Percentiles rank a stretch among this genome's conserved stretches.
Evolutionary conservation across 2,888 invertebrate species (phyloP).

Genomic region (Stenodera caucasica): DNA sequence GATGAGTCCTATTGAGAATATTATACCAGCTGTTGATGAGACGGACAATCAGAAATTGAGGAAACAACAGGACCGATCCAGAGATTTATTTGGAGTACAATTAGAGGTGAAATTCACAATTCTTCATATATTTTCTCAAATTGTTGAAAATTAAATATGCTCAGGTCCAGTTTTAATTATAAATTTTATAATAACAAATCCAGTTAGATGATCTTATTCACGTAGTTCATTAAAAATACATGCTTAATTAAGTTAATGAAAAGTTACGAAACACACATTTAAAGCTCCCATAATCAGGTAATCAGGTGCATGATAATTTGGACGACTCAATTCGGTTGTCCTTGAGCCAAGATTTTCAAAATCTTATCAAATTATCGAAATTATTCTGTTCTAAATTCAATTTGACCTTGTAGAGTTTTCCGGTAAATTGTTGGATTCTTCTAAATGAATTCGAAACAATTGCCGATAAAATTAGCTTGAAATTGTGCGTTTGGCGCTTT

Average conservation of each 20-base stretch:
- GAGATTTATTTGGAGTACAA: constrained; percentile 65
- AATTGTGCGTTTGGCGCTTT: not conserved
- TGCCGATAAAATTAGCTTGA: not conserved
- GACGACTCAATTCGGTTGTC: no score
- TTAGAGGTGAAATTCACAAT: constrained; percentile 61
- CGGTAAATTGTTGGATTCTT: no score
- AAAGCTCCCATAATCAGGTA: no score
- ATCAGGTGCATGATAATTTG: no score
- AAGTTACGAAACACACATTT: no score
- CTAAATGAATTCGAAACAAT: no score
- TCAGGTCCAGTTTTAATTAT: no score
- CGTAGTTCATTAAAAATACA: constrained; percentile 19
- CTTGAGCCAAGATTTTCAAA: no score
- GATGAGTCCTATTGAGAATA: constrained; percentile 57
- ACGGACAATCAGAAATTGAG: constrained; percentile 43
- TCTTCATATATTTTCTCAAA: no score
- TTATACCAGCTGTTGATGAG: constrained; percentile 49
- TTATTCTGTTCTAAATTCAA: no score
- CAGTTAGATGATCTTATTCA: constrained; percentile 23
- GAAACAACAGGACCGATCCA: constrained; percentile 56
- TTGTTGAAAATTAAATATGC: not conserved
- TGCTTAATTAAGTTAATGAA: constrained; percentile 19
- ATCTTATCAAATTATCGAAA: no score
- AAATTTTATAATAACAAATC: constrained; percentile 1
- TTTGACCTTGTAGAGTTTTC: no score